Evolutionary conservation across 1,140 invertebrate species (phyloP).

Genomic region (Drosophila eugracilis): DNA sequence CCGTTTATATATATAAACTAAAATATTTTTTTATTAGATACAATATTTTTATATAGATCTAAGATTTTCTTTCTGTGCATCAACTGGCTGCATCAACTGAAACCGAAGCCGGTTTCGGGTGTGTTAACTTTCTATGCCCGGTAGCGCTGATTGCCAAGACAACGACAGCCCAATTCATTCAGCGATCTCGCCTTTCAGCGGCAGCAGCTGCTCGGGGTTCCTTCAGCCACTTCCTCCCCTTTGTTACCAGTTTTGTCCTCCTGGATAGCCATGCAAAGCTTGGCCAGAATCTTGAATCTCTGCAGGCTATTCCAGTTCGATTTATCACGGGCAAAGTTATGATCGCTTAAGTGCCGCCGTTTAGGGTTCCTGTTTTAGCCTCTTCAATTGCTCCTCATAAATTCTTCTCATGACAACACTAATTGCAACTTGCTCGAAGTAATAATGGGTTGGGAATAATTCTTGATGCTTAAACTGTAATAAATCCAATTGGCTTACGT

Average conservation of each 20-base stretch:
- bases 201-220: constrained; percentile 40
- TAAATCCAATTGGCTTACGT: constrained; percentile 19
- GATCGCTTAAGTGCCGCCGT: constrained; percentile 74
- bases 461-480: constrained; percentile 13
- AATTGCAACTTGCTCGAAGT: constrained; percentile 53
- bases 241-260: constrained; percentile 2
- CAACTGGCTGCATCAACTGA: constrained; percentile 55
- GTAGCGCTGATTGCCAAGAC: constrained; percentile 76
- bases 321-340: constrained; percentile 75
- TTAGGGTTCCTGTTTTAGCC: constrained; percentile 54
- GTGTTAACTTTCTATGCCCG: constrained; percentile 77
- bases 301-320: constrained; percentile 70
- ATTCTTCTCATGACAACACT: constrained; percentile 67
- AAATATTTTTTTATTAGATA: too few relatives aligned
- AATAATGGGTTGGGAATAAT: constrained; percentile 16
- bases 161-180: constrained; percentile 72
- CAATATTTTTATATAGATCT: too few relatives aligned
- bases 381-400: constrained; percentile 59
- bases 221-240: constrained; percentile 8
- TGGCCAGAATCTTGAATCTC: constrained; percentile 43
- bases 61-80: neutral
- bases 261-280: constrained; percentile 49
- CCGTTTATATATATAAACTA: too few relatives aligned
- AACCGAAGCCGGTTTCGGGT: constrained; percentile 75
- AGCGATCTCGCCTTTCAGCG: constrained; percentile 60